Evolutionary conservation across 1,140 invertebrate genomes (phyloP).

Genomic region (Coptotermes formosanus): DNA sequence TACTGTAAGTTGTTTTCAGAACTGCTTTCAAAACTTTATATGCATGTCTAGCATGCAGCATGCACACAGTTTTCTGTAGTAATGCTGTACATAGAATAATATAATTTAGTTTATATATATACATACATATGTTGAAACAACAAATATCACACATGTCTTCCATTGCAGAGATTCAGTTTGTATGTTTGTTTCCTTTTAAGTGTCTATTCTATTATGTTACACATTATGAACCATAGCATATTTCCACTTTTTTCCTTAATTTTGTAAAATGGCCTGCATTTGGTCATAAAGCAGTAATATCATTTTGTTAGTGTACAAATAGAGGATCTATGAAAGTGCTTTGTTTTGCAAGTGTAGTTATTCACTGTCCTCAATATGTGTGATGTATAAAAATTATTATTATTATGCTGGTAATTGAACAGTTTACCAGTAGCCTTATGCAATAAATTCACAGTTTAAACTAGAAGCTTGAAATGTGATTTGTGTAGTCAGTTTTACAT

Average conservation of each 20-base stretch:
- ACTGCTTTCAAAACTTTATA: neutral
- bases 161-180: neutral
- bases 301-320: neutral
- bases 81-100: neutral
- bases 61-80: neutral
- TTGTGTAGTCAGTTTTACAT: neutral
- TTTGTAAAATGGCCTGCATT: neutral
- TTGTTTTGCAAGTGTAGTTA: neutral
- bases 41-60: neutral
- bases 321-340: neutral
- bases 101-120: neutral
- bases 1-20: slow-evolving; percentile 7
- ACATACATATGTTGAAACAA: neutral
- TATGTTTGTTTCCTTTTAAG: neutral
- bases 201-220: neutral
- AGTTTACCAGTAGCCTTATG: neutral
- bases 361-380: neutral
- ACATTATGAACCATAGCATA: neutral
- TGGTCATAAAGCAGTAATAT: neutral
- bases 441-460: neutral
- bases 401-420: neutral
- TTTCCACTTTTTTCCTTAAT: neutral
- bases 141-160: slow-evolving; percentile 12
- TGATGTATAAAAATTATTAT: neutral
- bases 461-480: neutral